Conservation (phyloP, 2,797 vertebrate genomes). For the Etheostoma nigrum region DNA sequence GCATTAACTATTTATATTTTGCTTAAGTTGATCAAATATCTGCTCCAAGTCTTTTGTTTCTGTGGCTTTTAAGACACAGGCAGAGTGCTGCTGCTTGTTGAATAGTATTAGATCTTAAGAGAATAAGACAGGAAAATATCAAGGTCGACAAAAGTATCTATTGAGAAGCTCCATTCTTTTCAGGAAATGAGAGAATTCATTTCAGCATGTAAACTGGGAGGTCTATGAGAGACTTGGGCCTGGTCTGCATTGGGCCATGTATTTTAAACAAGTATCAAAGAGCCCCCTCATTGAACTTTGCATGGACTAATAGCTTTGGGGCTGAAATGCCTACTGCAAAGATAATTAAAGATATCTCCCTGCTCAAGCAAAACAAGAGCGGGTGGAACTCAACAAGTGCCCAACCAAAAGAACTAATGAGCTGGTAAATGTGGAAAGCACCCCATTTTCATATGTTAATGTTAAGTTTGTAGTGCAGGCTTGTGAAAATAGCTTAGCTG, state of each 20-base stretch:
- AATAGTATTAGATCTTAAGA: slow-evolving; percentile 56
- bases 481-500: slow-evolving; percentile 74
- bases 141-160: slow-evolving; percentile 46
- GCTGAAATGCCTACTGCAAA: slow-evolving; percentile 68
- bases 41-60: slow-evolving; percentile 33
- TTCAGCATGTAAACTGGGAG: slow-evolving; percentile 70
- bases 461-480: slow-evolving; percentile 74
- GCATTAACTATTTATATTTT: slow-evolving; percentile 37
- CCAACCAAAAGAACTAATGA: slow-evolving; percentile 84
- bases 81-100: slow-evolving; percentile 17
- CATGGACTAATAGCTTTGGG: slow-evolving; percentile 78
- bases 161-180: slow-evolving; percentile 38
- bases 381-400: slow-evolving; percentile 77
- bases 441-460: slow-evolving; percentile 87
- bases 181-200: slow-evolving; percentile 62
- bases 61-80: slow-evolving; percentile 13
- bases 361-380: slow-evolving; percentile 77
- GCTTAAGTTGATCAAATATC: slow-evolving; percentile 25
- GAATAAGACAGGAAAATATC: slow-evolving; percentile 51
- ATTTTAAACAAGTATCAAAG: slow-evolving; percentile 79
- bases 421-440: slow-evolving; percentile 85
- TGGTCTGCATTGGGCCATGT: slow-evolving; percentile 62
- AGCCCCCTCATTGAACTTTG: slow-evolving; percentile 72
- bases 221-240: slow-evolving; percentile 58
- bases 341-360: slow-evolving; percentile 80